Evolutionary conservation across 2,797 vertebrate species (phyloP).

Genomic region (Oreortyx pictus): DNA sequence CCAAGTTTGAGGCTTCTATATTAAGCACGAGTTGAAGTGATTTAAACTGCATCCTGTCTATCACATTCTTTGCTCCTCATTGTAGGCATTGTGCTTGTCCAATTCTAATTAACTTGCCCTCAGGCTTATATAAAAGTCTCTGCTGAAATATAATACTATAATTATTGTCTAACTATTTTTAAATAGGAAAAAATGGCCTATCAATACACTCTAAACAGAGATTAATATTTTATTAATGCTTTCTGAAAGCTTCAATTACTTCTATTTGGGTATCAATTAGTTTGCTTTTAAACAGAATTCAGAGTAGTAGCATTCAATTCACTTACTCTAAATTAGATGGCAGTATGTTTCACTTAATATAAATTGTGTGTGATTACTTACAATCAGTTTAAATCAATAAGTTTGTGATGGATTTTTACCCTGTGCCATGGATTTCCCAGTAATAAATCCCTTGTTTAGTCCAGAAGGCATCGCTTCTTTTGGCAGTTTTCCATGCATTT

Average conservation of each 20-base stretch:
- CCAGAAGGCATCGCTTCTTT: conserved; percentile 59
- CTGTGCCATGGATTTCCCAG: conserved; percentile 53
- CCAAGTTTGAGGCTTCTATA: neutral
- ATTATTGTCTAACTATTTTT: conserved; percentile 37
- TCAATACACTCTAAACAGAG: conserved; percentile 35
- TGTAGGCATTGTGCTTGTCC: neutral
- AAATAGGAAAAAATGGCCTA: conserved; percentile 56
- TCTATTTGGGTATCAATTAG: conserved; percentile 57
- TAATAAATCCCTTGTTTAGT: conserved; percentile 73
- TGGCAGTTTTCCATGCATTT: conserved; percentile 67
- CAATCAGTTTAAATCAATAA: conserved; percentile 74
- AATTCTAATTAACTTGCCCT: conserved; percentile 11
- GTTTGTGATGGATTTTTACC: conserved; percentile 70
- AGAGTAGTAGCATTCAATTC: conserved; percentile 30
- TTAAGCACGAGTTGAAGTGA: neutral
- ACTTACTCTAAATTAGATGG: conserved; percentile 66
- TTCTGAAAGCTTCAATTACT: conserved; percentile 56
- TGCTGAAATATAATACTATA: conserved; percentile 34
- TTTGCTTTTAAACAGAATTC: conserved; percentile 60
- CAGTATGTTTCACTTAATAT: conserved; percentile 72
- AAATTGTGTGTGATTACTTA: conserved; percentile 71
- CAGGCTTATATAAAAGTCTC: neutral
- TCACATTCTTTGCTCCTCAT: neutral
- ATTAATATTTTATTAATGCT: conserved; percentile 48
- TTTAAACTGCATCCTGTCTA: neutral